Evolutionary conservation across 2,888 invertebrate species (phyloP), one percentile per base, ranked within the genome.

Genomic region (Ichneumoninae sp.): DNA sequence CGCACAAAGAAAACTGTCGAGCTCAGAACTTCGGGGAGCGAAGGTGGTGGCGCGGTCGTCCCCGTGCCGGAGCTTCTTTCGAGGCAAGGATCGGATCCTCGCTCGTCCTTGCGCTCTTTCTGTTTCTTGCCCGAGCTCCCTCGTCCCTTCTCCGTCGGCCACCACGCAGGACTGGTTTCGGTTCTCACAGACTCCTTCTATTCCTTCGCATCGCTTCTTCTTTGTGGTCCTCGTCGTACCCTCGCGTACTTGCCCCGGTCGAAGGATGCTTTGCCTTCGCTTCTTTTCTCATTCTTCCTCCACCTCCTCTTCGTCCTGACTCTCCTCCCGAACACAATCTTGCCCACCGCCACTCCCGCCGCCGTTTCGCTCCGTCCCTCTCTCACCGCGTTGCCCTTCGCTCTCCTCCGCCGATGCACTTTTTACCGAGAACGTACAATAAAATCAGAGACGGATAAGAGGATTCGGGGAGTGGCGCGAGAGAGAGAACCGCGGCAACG

Each of bases 1-100:
- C 68, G 80, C 87, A 88, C 89, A 89, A 89, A 89, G 87, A 88
- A 82, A 83, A 83, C 81, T 88, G 79, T 86, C 85, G 87, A 86
- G 87, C 83, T 83, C 85, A 82, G 86, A 85, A 87, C 84, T 87
- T 80, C 10, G 85, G 62, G 82, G 74, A 85, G 75, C 76, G 75
- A 70, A 30, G 36, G 57, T 62, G 52, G 70, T 71, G 71, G 77
- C 77, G 68, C 52, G 72, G 47, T 57, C 26, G 26, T 57, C 22
- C 33, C 62, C 40, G 75, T 57, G 36, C 47, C 30, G 69, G 68
- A 80, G 68, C 65, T 70, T 78, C 84, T 77, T 47, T 75, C 79
- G 80, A 26, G 71, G 84, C 70, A 83, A 82, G 85, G 81, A 85
- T 77, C 50, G 68, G 62, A 83, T 72, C 72, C 60, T 71, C 52